phyloP scores from a whole-genome alignment of 2,113 vertebrate species.

The Dermatemys mawii region DNA sequence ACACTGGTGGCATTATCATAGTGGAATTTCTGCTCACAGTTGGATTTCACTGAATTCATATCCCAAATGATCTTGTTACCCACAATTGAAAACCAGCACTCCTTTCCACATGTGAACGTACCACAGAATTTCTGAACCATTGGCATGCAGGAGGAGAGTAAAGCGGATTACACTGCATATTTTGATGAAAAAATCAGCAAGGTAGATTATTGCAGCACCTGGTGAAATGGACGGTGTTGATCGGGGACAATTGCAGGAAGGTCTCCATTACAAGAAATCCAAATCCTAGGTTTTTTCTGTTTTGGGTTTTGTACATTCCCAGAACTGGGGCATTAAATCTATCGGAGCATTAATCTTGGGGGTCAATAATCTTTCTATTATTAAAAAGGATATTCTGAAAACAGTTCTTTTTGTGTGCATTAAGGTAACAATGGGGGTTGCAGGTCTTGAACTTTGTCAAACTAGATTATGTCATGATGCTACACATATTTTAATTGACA shows the following conservation, averaged over 20 bases:
- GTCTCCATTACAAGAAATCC: background rate
- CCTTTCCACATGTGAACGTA: background rate
- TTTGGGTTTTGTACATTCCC: background rate
- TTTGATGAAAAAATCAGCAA: background rate
- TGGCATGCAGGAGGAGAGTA: background rate
- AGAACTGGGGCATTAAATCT: background rate
- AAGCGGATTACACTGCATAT: background rate
- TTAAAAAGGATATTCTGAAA: background rate
- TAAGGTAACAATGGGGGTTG: background rate
- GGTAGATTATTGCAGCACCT: background rate
- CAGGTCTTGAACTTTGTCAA: fast-evolving
- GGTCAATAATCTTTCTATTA: background rate
- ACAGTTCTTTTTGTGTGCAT: background rate
- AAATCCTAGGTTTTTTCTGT: background rate
- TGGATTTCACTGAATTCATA: background rate
- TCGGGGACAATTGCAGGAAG: background rate
- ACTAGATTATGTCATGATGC: background rate
- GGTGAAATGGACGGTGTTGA: background rate
- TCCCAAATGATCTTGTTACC: background rate
- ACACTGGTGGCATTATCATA: background rate
- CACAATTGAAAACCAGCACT: background rate
- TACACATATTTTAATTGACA: background rate
- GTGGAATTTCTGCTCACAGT: background rate
- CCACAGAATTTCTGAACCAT: background rate
- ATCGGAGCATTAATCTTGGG: background rate